Percentiles rank a stretch among this genome's conserved stretches.
phyloP scores from a whole-genome alignment of 2,888 invertebrate species.

The Hololepta plana region DNA sequence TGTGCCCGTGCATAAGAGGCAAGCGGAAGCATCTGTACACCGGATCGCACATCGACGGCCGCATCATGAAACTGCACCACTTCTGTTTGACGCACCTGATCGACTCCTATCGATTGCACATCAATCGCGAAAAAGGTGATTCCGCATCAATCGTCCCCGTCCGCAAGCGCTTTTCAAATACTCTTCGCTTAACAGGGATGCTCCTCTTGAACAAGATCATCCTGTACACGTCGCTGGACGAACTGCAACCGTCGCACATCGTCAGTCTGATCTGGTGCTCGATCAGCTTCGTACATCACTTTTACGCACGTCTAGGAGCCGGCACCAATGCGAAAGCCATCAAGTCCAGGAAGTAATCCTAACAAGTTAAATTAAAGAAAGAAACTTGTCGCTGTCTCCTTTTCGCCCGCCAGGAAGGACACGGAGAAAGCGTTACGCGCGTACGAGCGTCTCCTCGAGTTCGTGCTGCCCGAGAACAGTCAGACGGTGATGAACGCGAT shows the following conservation, averaged over 20 bases:
- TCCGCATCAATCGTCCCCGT: no score
- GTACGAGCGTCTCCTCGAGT: constrained; percentile 14
- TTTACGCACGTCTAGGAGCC: no score
- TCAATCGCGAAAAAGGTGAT: constrained; percentile 15
- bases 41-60: no score
- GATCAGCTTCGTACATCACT: constrained; percentile 22
- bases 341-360: no score
- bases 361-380: no score
- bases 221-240: constrained; percentile 5
- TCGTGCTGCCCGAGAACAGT: constrained; percentile 17
- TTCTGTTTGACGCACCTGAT: constrained; percentile 15
- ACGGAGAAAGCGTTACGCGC: constrained; percentile 13
- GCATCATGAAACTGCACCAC: no score
- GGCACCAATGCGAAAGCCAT: no score
- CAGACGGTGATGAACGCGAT: constrained; percentile 21
- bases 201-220: constrained; percentile 10
- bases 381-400: constrained; percentile 1
- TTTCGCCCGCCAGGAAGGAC: constrained; percentile 11
- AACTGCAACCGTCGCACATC: constrained; percentile 10
- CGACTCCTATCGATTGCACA: constrained; percentile 15
- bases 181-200: no score
- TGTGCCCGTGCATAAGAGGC: no score
- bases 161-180: no score
- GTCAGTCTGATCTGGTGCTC: constrained; percentile 18
- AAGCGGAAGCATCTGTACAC: no score